Base-by-base conservation (phyloP, 2,113 vertebrate species). In the Leucosticte australis region DNA sequence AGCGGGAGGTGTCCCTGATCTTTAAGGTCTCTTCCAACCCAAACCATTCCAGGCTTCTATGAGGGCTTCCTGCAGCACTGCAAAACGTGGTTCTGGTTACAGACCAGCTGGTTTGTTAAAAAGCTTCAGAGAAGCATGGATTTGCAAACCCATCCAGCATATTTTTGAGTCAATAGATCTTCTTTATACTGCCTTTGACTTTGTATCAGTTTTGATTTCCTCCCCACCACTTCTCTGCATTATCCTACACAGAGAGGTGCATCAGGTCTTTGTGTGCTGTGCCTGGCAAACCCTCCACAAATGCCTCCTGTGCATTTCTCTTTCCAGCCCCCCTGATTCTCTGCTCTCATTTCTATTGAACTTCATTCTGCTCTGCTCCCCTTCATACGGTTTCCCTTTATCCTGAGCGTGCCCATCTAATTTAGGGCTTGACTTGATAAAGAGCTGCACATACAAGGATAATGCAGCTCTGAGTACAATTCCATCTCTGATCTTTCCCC, bases 211-310 rank as follows among this genome's bases (percentile, higher is more conserved):
- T 92, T 63, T 77, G 7, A 41, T 68, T 87, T 77, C 47, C 28
- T 82, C 26, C 14, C 18, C 8, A 1, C 9, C 13, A n/a, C 13
- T 75, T 55, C 44, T 67, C 39, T 41, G 27, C 24, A 24, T 50
- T 50, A 35, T 28, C 52, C 27, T 22, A 47, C 33, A 21, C 17
- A 13, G 10, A 56, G 31, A 91, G n/a, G 52, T 42, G 13, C 19
- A 41, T 59, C 47, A 33, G 6, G 1, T 15, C 83, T 71, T 57
- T 0, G 0, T 0, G 0, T 8, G 26, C 42, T 30, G 3, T 68
- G 37, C 62, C 31, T 2, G 1, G 10, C 21, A 68, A 86, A 52
- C 13, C 16, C 60, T 50, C 14, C 2, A 0, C 70, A n/a, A n/a
- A 68, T 27, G 24, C 26, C 4, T 63, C 52, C 44, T 7, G 7